Evolutionary conservation across 2,888 invertebrate genomes (phyloP), one percentile per base, ranked within the genome.

Genomic region (Ceraclea dissimilis): DNA sequence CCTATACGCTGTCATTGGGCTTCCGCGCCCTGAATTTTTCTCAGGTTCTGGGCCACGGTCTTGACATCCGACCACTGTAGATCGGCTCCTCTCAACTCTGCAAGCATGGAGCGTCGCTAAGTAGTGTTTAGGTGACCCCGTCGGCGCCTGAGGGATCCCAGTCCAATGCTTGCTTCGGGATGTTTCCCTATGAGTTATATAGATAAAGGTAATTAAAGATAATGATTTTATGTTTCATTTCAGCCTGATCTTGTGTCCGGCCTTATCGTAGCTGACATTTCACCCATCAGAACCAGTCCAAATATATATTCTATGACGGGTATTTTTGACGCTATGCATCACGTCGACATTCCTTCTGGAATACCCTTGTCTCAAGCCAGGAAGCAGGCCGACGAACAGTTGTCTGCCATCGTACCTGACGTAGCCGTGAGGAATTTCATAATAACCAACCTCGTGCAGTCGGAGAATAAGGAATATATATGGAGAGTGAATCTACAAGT

Each of bases 401-500:
- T 94, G 18, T 72, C 81, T 51, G 66, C 72, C 8, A 71, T 77
- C 4, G 78, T 85, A 13, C 74, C 78, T 2, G 80, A 83, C 64
- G 73, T 78, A 20, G 79, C 80, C 19, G 67, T 88, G 44, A 76
- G 85, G 51, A 79, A 90, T 68, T 97, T 96, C 69, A 73, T 97
- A 18, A 77, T 95, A 57, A 88, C 90, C 21, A 97, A 97, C 71
- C 74, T 97, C 52, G 80, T 86, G n/a, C 83, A 85, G 66, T 75
- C 78, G 11, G 79, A 80, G 60, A 72, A 79, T 51, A 83, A 82
- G 5, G 71, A 77, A 33, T 87, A 82, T 64, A 77, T 78, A 26
- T 95, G 94, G 93, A 80, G 87, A 61, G 77, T 91, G 2, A 95
- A 96, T 74, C 75, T 95, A 52, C 78, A 84, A 54, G 81, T 84